Base-by-base conservation (phyloP, 2,888 invertebrate species). In the Ceriagrion tenellum region DNA sequence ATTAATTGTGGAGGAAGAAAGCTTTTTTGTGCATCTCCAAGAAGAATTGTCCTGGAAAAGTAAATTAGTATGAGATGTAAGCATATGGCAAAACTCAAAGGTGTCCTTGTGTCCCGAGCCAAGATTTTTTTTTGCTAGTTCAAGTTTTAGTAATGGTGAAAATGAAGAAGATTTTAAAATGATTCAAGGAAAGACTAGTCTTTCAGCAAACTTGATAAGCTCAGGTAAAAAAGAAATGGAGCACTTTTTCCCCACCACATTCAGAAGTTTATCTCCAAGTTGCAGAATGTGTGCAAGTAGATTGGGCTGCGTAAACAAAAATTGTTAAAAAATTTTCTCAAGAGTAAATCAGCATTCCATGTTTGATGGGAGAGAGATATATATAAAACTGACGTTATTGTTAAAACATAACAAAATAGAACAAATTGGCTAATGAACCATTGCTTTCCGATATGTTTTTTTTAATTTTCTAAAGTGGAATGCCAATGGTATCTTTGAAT, bases 91-190 rank as follows among this genome's bases (percentile, higher is more conserved):
- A 93, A 93, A 93, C 93, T 93, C 69, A 93, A 93, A 93, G 93
- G 93, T 93, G 93, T 93, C 93, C 26, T 69, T 93, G 93, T 93
- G 93, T 93, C 93, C 93, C 93, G 93, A 93, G 93, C 93, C 93
- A 93, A 74, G 93, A 69, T 74, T 93, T 93, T 93, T n/a, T 81
- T 93, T 93, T 91, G 59, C 63, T 93, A 93, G 93, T 93, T 93
- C 93, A 69, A 93, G 69, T 93, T 93, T 93, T 69, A 55, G 63
- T 69, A 93, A 47, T 63, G 63, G 93, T 81, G 81, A 81, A 93
- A 93, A 93, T 59, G 69, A 47, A 55, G 93, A 93, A 93, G 93
- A 93, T n/a, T 55, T 40, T 47, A 63, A 12, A 59, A 93, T 13
- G 69, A 18, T 81, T 81, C 81, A 89, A 93, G 63, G 93, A 93